phyloP scores from a whole-genome alignment of 1,140 invertebrate species.

The Ceratosolen fusciceps region DNA sequence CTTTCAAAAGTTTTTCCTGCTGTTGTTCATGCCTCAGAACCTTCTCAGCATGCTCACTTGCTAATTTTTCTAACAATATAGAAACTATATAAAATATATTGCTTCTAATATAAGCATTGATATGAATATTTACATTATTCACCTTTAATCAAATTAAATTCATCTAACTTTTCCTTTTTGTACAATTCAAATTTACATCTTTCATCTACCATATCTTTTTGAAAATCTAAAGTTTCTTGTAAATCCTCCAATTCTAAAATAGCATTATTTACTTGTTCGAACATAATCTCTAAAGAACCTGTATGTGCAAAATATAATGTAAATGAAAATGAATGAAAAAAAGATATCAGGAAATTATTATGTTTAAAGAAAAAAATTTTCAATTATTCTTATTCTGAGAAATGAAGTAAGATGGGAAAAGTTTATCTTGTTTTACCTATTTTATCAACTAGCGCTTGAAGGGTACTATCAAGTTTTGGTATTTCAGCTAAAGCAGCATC shows the following conservation, averaged over 20 bases:
- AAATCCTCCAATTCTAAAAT: slow-evolving; percentile 77
- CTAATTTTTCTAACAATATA: slow-evolving; percentile 72
- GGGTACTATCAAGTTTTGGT: slow-evolving; percentile 74
- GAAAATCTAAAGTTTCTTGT: slow-evolving; percentile 77
- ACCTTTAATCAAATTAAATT: slow-evolving; percentile 76
- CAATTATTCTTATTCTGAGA: background rate
- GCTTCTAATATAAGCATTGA: background rate
- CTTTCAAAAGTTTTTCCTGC: slow-evolving; percentile 74
- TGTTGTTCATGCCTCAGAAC: slow-evolving; percentile 73
- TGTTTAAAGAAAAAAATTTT: background rate
- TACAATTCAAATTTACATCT: slow-evolving; percentile 77
- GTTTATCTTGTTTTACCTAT: slow-evolving; percentile 67
- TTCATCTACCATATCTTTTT: slow-evolving; percentile 76
- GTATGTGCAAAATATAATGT: too few species aligned
- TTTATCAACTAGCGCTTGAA: slow-evolving; percentile 75
- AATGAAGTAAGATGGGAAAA: background rate
- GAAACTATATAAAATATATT: slow-evolving; percentile 9
- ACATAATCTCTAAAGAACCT: slow-evolving; percentile 76
- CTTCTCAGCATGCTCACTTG: slow-evolving; percentile 74
- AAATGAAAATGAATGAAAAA: slow-evolving; percentile 44
- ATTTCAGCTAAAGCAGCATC: slow-evolving; percentile 73
- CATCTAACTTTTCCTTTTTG: slow-evolving; percentile 76
- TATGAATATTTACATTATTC: slow-evolving; percentile 21
- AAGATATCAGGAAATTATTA: background rate
- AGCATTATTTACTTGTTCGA: slow-evolving; percentile 77